These are phyloP conservation scores for Dasyurus viverrinus DNA, from an alignment of 2,113 vertebrate species.

Conservation along the genomic window DNA sequence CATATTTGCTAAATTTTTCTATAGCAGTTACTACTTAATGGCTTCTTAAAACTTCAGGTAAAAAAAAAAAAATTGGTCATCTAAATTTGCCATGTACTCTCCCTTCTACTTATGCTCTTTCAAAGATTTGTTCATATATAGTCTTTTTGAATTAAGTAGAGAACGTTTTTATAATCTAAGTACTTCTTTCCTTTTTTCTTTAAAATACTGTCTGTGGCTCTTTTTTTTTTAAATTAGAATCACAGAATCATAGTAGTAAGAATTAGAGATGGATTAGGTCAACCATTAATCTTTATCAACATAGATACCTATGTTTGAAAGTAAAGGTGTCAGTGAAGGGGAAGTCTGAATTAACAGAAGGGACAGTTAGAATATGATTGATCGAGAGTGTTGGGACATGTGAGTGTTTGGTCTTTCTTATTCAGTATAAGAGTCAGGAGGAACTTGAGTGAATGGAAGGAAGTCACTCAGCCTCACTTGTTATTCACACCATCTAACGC, in stretches of 20 bases:
- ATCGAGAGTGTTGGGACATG: neutral
- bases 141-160: neutral
- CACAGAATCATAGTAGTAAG: neutral
- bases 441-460: neutral
- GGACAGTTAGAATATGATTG: neutral
- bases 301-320: neutral
- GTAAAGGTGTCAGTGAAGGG: neutral
- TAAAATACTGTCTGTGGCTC: neutral
- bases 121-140: neutral
- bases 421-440: slow-evolving; percentile 86
- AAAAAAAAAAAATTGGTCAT: neutral
- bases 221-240: neutral
- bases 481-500: neutral
- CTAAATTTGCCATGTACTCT: neutral
- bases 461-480: neutral
- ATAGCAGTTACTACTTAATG: neutral
- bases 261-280: neutral
- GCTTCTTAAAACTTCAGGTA: neutral
- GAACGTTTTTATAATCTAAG: neutral
- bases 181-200: neutral
- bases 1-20: neutral
- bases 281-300: neutral
- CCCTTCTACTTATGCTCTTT: neutral
- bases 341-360: neutral
- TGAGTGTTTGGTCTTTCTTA: neutral